These are phyloP conservation scores for Mesoclemmys tuberculata DNA, from an alignment of 2,113 vertebrate species.

Conservation along the genomic window DNA sequence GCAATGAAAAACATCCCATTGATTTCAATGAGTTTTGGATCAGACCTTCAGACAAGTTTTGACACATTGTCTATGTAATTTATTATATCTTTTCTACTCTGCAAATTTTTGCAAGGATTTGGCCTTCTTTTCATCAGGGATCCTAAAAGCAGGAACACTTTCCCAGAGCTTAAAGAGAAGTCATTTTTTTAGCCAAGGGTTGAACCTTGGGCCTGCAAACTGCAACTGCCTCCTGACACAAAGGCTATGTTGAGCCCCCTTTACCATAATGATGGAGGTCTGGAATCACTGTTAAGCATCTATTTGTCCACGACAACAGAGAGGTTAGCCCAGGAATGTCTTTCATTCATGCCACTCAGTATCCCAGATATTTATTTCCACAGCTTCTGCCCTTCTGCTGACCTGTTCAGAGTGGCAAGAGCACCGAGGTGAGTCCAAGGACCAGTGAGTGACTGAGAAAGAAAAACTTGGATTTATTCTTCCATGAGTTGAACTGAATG, in stretches of 20 bases:
- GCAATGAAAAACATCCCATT: background rate
- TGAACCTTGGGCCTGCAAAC: background rate
- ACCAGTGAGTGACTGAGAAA: background rate
- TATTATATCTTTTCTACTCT: background rate
- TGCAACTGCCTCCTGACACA: background rate
- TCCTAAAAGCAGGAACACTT: background rate
- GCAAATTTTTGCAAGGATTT: accelerated
- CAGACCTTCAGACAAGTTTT: background rate
- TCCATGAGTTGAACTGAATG: background rate
- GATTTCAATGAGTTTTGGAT: background rate
- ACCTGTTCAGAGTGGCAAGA: background rate
- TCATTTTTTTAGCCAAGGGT: background rate
- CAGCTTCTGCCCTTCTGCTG: background rate
- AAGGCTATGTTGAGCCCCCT: background rate
- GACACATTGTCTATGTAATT: background rate
- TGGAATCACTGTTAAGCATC: background rate
- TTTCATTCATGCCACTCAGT: background rate
- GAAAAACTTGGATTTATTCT: background rate
- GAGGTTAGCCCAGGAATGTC: background rate
- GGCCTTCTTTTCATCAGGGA: background rate
- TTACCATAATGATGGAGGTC: background rate
- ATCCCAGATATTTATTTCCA: background rate
- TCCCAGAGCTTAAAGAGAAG: background rate
- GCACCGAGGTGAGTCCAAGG: background rate
- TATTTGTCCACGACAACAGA: background rate